Conservation (phyloP, 2,797 vertebrate species). For the Sandelia bainsii region DNA sequence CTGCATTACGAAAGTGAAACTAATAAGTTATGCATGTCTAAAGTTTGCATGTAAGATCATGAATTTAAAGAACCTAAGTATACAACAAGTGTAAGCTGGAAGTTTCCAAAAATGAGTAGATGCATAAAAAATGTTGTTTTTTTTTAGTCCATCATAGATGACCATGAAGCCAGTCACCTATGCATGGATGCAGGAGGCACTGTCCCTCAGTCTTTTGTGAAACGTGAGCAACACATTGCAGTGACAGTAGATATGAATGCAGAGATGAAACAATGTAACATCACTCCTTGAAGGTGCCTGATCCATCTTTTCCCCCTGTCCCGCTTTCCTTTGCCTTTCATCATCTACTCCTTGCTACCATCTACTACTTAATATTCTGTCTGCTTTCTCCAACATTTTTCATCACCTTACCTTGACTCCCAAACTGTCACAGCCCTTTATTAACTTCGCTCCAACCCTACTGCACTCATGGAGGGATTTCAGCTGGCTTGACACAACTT, state of each 20-base stretch:
- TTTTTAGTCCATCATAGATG: conserved; percentile 4
- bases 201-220: conserved; percentile 24
- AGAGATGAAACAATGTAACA: conserved; percentile 56
- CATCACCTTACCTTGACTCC: conserved; percentile 56
- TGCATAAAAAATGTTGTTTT: no score
- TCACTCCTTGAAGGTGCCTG: conserved; percentile 27
- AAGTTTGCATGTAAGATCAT: not conserved
- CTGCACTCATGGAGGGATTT: conserved; percentile 32
- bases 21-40: not conserved
- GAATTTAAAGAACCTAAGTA: conserved; percentile 1
- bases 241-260: conserved; percentile 68
- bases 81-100: not conserved
- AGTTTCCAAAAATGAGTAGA: no score
- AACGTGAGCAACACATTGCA: conserved; percentile 50
- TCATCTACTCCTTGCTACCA: conserved; percentile 51
- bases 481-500: conserved; percentile 28
- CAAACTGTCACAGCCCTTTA: conserved; percentile 49
- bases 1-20: not conserved
- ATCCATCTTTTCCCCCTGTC: not conserved
- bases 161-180: not conserved
- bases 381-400: conserved; percentile 35
- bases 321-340: conserved; percentile 56
- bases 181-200: conserved; percentile 20
- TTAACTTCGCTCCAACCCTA: conserved; percentile 31
- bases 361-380: conserved; percentile 58